Conservation (phyloP, 2,113 vertebrate species). For the Blennius ocellaris region DNA sequence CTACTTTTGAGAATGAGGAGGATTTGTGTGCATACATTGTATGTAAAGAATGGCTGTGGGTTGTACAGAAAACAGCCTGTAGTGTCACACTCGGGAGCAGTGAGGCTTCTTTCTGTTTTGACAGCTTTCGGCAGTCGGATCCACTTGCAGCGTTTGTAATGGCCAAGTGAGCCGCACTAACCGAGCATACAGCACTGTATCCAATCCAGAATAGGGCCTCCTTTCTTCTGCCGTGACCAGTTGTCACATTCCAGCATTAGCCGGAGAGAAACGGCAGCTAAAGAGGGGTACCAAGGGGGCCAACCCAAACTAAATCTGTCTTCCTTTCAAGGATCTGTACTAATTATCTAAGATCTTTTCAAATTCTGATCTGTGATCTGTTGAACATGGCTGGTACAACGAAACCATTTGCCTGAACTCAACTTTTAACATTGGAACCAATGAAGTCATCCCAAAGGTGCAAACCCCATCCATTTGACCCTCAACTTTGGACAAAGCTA, state of each 20-base stretch:
- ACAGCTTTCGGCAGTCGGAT: conserved; percentile 48
- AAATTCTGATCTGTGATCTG: conserved; percentile 72
- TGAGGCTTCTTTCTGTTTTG: conserved; percentile 16
- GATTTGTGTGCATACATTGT: conserved; percentile 1
- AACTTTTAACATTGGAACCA: conserved; percentile 47
- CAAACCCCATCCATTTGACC: conserved; percentile 61
- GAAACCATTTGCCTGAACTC: conserved; percentile 58
- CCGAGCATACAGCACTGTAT: conserved; percentile 58
- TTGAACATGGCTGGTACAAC: conserved; percentile 65
- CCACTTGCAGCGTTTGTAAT: conserved; percentile 52
- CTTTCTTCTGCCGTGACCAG: conserved; percentile 75
- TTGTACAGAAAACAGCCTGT: conserved; percentile 17
- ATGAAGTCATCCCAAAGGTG: conserved; percentile 43
- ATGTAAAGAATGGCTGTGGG: background rate
- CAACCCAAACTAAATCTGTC: conserved; percentile 67
- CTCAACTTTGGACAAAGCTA: conserved; percentile 35
- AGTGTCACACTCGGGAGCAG: conserved; percentile 17
- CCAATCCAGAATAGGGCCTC: conserved; percentile 63
- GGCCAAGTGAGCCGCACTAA: conserved; percentile 56
- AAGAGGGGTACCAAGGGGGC: conserved; percentile 56
- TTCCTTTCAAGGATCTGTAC: conserved; percentile 63
- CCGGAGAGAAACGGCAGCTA: conserved; percentile 50
- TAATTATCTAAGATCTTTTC: conserved; percentile 73
- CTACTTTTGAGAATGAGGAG: conserved; percentile 40
- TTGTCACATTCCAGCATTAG: conserved; percentile 78